A percentile compares a stretch with the other conserved stretches of the same genome.
Evolutionary conservation across 2,888 invertebrate genomes (phyloP).

Genomic region (Drosophila kambysellisi): DNA sequence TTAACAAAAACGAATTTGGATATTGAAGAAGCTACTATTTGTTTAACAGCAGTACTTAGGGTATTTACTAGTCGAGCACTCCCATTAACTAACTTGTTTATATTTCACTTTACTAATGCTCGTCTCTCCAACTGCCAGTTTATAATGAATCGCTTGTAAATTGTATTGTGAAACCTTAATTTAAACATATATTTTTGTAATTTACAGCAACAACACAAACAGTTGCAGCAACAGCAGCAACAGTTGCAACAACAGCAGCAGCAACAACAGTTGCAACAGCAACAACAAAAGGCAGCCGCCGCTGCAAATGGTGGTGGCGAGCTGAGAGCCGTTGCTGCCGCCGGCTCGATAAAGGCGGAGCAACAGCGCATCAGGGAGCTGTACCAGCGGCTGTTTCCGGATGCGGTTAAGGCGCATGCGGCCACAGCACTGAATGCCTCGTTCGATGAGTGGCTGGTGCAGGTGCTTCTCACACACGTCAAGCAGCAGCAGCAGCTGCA

Average conservation of each 20-base stretch:
- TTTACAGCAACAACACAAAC: slow-evolving; percentile 77
- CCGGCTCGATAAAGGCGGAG: slow-evolving; percentile 65
- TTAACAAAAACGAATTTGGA: not conserved
- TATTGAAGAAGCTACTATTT: not conserved
- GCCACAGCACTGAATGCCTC: slow-evolving; percentile 80
- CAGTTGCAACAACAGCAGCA: slow-evolving; percentile 56
- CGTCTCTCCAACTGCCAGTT: not conserved
- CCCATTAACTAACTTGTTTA: not conserved
- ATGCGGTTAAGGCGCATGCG: slow-evolving; percentile 80
- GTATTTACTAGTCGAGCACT: not conserved
- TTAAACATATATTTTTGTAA: slow-evolving; percentile 9
- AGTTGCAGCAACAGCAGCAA: slow-evolving; percentile 70
- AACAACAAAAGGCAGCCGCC: slow-evolving; percentile 43
- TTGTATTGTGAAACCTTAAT: not conserved
- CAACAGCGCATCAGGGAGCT: slow-evolving; percentile 83
- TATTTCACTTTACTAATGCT: not conserved
- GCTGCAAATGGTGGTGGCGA: slow-evolving; percentile 47
- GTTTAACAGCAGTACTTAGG: not conserved
- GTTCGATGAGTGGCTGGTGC: slow-evolving; percentile 84
- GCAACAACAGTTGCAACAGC: slow-evolving; percentile 70
- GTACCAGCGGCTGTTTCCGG: slow-evolving; percentile 84
- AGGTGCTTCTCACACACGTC: slow-evolving; percentile 82
- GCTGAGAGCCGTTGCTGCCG: slow-evolving; percentile 30
- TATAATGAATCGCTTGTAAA: not conserved
- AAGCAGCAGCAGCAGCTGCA: slow-evolving; percentile 72